These are phyloP conservation scores for Gadus macrocephalus DNA, from an alignment of 2,113 vertebrate genomes.

Conservation along the genomic window DNA sequence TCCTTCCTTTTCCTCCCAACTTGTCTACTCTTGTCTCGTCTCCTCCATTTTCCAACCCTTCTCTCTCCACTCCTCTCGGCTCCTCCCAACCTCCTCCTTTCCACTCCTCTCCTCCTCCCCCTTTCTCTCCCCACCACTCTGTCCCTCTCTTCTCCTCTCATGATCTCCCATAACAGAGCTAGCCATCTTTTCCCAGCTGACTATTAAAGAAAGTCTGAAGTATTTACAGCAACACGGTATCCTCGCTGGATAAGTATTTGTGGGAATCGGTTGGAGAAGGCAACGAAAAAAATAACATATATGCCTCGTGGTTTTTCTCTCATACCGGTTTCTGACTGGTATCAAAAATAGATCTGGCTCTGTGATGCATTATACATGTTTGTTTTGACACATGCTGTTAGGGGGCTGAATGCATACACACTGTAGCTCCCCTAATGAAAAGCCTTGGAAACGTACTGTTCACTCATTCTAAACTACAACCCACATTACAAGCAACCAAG, in stretches of 20 bases:
- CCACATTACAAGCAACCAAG: neutral
- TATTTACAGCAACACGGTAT: slow-evolving; percentile 40
- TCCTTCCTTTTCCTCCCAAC: neutral
- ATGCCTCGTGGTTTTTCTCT: neutral
- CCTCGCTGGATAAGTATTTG: slow-evolving; percentile 34
- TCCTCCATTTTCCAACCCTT: too few relatives aligned
- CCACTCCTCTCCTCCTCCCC: neutral
- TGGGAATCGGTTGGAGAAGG: slow-evolving; percentile 12
- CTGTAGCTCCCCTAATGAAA: neutral
- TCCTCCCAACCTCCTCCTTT: neutral
- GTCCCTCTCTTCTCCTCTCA: neutral
- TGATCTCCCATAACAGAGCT: neutral
- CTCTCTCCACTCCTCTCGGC: too few relatives aligned
- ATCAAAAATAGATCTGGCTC: slow-evolving; percentile 37
- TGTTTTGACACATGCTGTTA: neutral
- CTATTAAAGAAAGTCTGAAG: slow-evolving; percentile 28
- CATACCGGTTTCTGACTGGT: neutral
- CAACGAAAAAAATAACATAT: neutral
- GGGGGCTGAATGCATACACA: neutral
- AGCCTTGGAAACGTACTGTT: slow-evolving; percentile 14
- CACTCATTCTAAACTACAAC: neutral
- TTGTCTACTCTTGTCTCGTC: too few relatives aligned
- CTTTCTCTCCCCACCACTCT: neutral
- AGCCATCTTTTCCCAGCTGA: neutral
- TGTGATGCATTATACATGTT: slow-evolving; percentile 44